Base-by-base conservation (phyloP, 2,888 invertebrate genomes). In the Uloborus plumipes region DNA sequence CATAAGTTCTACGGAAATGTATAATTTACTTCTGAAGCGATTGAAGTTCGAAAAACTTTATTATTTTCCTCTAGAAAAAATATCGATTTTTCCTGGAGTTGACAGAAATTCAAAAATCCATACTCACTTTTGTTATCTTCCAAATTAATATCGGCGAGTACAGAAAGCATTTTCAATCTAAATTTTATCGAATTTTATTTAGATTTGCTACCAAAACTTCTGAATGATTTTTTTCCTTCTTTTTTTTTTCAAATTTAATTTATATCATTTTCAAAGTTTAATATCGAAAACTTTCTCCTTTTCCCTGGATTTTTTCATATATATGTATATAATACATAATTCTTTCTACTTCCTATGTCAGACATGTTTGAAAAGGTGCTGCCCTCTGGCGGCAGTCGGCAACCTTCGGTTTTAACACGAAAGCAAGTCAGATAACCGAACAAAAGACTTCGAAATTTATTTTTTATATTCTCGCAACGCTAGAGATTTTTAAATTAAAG, bases 401-500 rank as follows among this genome's bases (percentile, higher is more conserved):
- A 72, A 61, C 62, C 73, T 67, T 67, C 69, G 51, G 62, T 39
- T 47, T 51, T 39, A 53, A 39, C 49, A 39, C 31, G 70, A 70
- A 69, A 69, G 80, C 74, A 31, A 51, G 55, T 22, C 31, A 67
- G 80, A 80, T 80, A 80, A 80, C 74, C 70, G 74, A 80, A 80
- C 80, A 80, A 80, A 69, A 51, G 79, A 49, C 7, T 6, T 31
- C 61, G 13, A 59, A 71, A 49, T 14, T 59, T 67, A 15, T 20
- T 73, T 80, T 80, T 74, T 74, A 59, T 53, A 53, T 73, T n/a
- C 31, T 55, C 49, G 16, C 69, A 64, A 64, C 74, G 55, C 70
- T 62, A 59, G 61, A 64, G 61, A 74, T 81, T 81, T 81, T 81
- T 81, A 81, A 81, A 81, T 81, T 74, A 80, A 74, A 81, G 64